A percentile compares a stretch with the other conserved stretches of the same genome.
Evolutionary conservation across 2,888 invertebrate species (phyloP).

Genomic region (Diarsia rubi): DNA sequence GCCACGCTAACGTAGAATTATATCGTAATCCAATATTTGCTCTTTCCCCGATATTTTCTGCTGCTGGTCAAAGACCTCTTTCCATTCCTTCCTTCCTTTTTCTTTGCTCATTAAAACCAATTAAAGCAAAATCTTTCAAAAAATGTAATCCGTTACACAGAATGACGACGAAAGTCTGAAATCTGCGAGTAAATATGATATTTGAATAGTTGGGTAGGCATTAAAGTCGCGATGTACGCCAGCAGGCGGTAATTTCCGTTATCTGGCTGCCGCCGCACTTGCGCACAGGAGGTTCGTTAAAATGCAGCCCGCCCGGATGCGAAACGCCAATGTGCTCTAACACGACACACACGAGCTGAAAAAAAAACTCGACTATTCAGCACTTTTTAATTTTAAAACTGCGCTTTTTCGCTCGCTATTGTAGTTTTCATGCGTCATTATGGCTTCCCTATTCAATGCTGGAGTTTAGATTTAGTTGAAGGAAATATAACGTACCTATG

Average conservation of each 20-base stretch:
- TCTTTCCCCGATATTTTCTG: background rate
- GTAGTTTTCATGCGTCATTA: slow-evolving; percentile 74
- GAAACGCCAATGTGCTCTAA: slow-evolving; percentile 80
- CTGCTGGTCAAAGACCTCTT: background rate
- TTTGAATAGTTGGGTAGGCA: slow-evolving; percentile 73
- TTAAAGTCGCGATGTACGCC: slow-evolving; percentile 68
- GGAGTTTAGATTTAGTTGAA: slow-evolving; percentile 47
- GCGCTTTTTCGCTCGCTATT: slow-evolving; percentile 71
- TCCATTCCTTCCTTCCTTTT: background rate
- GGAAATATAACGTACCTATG: slow-evolving; percentile 38
- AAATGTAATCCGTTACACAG: slow-evolving; percentile 44
- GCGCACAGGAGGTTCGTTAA: slow-evolving; percentile 79
- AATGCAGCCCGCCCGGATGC: slow-evolving; percentile 84
- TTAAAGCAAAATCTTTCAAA: slow-evolving; percentile 27
- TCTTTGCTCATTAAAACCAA: slow-evolving; percentile 13
- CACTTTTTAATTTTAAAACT: slow-evolving; percentile 79
- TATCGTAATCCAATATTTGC: background rate
- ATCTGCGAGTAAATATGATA: slow-evolving; percentile 73
- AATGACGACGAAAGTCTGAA: slow-evolving; percentile 60
- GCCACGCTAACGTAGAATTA: background rate
- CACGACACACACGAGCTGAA: slow-evolving; percentile 75
- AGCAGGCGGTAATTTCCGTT: slow-evolving; percentile 84
- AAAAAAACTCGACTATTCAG: slow-evolving; percentile 75
- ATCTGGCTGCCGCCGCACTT: slow-evolving; percentile 74
- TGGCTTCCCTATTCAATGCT: slow-evolving; percentile 63